Base-by-base conservation (phyloP, 2,888 invertebrate species). In the Actias luna region DNA sequence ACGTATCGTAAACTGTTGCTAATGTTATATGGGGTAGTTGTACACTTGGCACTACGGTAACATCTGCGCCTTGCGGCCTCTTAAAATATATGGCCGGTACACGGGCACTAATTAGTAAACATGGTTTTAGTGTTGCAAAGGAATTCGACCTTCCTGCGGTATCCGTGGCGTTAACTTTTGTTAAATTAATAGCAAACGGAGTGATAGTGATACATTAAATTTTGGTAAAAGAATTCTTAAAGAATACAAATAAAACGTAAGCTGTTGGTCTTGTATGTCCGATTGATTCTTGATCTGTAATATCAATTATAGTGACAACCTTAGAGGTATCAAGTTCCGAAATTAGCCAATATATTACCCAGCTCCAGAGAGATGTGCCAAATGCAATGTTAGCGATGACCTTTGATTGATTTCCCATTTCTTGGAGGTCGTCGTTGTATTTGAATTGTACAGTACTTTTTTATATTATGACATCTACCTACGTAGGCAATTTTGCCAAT, bases 21-120 rank as follows among this genome's bases (percentile, higher is more conserved):
- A 55, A 55, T 55, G 55, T 55, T 55, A 14, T 29, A 55, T 16
- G 29, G 16, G 29, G 55, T 55, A 55, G 55, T 55, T 55, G 55
- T 55, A 29, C 46, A 25, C 25, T 64, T 64, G 61, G 72, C 67
- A 66, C 66, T 66, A 66, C 63, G 71, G 73, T 29, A 73, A 65
- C 74, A 74, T 71, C 74, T 74, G 74, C 55, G 73, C 62, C 68
- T 67, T 69, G 73, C 36, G 67, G 71, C 67, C 69, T 69, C 69
- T 72, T 75, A 60, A 75, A 72, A 71, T 75, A 70, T 74, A 74
- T 69, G 67, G 67, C 71, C 60, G 59, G 31, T 64, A 59, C 61
- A 60, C 69, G 42, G 46, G 31, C 62, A 14, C 14, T 59, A 50
- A 42, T 64, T 25, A 62, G 67, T 58, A 66, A 66, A 63, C 46